These are phyloP conservation scores for Aplocera efformata DNA, from an alignment of 2,888 invertebrate species.

Conservation along the genomic window DNA sequence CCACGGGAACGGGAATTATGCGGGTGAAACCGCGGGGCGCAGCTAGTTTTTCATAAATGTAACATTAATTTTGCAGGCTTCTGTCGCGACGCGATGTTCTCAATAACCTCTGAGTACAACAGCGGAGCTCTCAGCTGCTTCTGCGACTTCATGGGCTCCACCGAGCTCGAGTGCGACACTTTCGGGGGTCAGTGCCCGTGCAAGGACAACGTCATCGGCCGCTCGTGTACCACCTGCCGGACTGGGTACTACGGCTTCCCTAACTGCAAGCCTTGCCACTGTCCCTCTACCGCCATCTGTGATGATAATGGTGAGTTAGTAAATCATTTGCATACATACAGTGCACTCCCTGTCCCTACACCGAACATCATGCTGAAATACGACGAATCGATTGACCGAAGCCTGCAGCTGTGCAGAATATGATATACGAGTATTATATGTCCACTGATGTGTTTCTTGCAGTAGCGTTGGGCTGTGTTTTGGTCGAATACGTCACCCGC, in stretches of 20 bases:
- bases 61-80: conserved; percentile 84
- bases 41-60: too few relatives aligned
- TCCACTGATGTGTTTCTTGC: too few relatives aligned
- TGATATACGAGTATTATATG: too few relatives aligned
- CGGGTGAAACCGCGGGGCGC: too few relatives aligned
- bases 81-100: conserved; percentile 95
- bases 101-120: conserved; percentile 96
- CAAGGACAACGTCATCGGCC: conserved; percentile 94
- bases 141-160: conserved; percentile 94
- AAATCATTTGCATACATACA: neutral
- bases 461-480: too few relatives aligned
- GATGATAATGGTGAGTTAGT: conserved; percentile 79
- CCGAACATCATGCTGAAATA: too few relatives aligned
- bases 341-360: too few relatives aligned
- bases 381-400: too few relatives aligned
- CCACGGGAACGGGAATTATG: too few relatives aligned
- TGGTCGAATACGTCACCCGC: too few relatives aligned
- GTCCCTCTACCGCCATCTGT: conserved; percentile 91
- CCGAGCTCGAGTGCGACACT: conserved; percentile 90
- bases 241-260: conserved; percentile 98
- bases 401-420: too few relatives aligned
- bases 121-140: conserved; percentile 94
- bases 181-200: conserved; percentile 99
- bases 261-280: conserved; percentile 93
- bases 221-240: conserved; percentile 90